Evolutionary conservation across 2,888 invertebrate species (phyloP).

Genomic region (Baccha elongata): DNA sequence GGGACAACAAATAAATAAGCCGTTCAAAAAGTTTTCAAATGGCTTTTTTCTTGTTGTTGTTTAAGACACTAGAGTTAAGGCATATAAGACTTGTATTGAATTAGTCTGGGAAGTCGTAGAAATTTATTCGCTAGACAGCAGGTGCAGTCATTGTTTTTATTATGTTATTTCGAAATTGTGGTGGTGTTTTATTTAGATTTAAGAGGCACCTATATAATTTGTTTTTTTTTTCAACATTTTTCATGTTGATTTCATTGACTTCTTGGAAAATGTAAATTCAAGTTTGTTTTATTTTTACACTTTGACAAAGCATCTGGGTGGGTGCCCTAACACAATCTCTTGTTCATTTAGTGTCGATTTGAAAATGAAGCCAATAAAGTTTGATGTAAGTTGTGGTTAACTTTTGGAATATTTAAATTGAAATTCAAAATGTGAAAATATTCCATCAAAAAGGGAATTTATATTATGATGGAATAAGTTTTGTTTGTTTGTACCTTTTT

Average conservation of each 20-base stretch:
- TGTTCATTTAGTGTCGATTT: background rate
- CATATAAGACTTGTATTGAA: background rate
- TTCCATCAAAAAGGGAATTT: background rate
- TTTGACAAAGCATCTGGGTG: background rate
- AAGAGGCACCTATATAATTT: background rate
- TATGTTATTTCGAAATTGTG: background rate
- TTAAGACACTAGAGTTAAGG: background rate
- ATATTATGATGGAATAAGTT: background rate
- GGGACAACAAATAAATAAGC: conserved; percentile 3
- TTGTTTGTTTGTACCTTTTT: background rate
- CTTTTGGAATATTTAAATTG: background rate
- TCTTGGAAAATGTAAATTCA: background rate
- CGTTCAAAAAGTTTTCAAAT: conserved; percentile 30
- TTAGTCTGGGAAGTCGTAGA: conserved; percentile 11
- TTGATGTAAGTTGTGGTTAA: background rate
- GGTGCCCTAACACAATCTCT: background rate
- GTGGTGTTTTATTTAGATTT: background rate
- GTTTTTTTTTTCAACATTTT: background rate
- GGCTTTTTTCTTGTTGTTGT: conserved; percentile 2
- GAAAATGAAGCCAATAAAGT: background rate
- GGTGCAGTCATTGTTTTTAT: background rate
- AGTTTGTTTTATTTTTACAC: background rate
- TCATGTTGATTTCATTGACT: background rate
- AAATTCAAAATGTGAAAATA: background rate
- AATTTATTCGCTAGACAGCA: conserved; percentile 21